Evolutionary conservation across 2,113 vertebrate genomes (phyloP).

Genomic region (Atractosteus spatula): DNA sequence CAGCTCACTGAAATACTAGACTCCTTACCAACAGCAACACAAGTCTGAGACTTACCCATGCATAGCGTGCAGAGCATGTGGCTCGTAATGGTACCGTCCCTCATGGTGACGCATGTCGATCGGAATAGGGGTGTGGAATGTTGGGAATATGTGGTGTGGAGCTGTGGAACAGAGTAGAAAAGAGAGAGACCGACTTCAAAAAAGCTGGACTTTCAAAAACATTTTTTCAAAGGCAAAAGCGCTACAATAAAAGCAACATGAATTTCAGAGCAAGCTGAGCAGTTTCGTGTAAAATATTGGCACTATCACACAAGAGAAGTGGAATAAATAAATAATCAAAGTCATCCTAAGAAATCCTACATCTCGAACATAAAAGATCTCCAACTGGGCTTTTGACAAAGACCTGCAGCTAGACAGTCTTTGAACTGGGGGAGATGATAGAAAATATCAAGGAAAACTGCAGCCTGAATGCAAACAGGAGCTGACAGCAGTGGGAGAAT

Average conservation of each 20-base stretch:
- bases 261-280: slow-evolving; percentile 77
- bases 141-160: slow-evolving; percentile 85
- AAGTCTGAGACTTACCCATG: slow-evolving; percentile 80
- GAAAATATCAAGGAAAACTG: slow-evolving; percentile 67
- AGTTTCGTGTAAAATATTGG: slow-evolving; percentile 71
- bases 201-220: slow-evolving; percentile 63
- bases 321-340: slow-evolving; percentile 97
- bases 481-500: slow-evolving; percentile 69
- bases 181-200: slow-evolving; percentile 53
- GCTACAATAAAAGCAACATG: slow-evolving; percentile 73
- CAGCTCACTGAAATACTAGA: too few relatives aligned
- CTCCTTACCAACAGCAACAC: too few relatives aligned
- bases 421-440: slow-evolving; percentile 85
- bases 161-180: slow-evolving; percentile 62
- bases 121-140: slow-evolving; percentile 90
- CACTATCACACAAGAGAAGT: slow-evolving; percentile 81
- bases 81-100: slow-evolving; percentile 94
- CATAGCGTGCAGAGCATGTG: slow-evolving; percentile 84
- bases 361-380: slow-evolving; percentile 91
- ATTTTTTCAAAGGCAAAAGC: slow-evolving; percentile 62
- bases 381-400: slow-evolving; percentile 89
- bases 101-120: slow-evolving; percentile 97
- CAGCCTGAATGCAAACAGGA: slow-evolving; percentile 66
- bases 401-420: slow-evolving; percentile 86
- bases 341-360: slow-evolving; percentile 83